Evolutionary conservation across 2,888 invertebrate genomes (phyloP).

Genomic region (Cephus pulcher): DNA sequence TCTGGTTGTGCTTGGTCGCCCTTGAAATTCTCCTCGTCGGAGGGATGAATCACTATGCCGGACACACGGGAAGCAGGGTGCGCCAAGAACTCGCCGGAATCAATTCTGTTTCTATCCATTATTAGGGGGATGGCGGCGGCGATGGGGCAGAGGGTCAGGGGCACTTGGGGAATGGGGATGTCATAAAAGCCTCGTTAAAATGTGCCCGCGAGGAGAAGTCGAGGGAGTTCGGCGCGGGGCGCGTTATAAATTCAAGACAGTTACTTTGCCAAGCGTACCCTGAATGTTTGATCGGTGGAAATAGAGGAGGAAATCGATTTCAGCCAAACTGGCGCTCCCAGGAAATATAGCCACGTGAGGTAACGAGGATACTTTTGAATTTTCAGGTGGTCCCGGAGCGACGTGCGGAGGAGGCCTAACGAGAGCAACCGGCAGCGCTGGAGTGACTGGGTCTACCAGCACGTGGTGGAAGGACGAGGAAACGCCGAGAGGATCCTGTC

Average conservation of each 20-base stretch:
- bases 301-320: background rate
- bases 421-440: background rate
- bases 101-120: background rate
- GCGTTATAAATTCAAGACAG: background rate
- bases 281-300: background rate
- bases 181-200: background rate
- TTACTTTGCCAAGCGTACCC: background rate
- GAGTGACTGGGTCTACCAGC: background rate
- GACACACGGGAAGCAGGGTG: background rate
- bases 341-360: background rate
- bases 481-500: background rate
- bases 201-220: background rate
- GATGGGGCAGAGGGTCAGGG: background rate
- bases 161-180: background rate
- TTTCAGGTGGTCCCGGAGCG: background rate
- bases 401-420: background rate
- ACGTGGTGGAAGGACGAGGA: background rate
- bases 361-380: background rate
- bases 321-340: background rate
- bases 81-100: background rate
- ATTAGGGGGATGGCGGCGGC: background rate
- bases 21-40: background rate
- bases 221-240: background rate
- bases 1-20: conserved; percentile 1
- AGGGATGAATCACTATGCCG: background rate